A percentile compares a stretch with the other conserved stretches of the same genome.
phyloP scores from a whole-genome alignment of 2,888 invertebrate genomes.

The Seira sanloemensis region DNA sequence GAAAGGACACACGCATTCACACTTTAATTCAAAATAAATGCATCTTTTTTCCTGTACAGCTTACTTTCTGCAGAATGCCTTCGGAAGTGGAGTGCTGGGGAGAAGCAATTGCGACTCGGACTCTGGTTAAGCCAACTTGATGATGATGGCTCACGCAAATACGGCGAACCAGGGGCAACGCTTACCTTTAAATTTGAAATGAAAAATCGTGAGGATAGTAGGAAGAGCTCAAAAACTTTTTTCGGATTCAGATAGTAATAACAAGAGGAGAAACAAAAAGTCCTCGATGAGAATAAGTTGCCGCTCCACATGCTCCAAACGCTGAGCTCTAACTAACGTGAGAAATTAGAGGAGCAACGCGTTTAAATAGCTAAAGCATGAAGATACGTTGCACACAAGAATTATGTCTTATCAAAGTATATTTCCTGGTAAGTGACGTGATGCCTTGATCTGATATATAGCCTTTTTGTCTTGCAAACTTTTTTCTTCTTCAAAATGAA shows the following conservation, averaged over 20 bases:
- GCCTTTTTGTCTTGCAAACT: too few species aligned
- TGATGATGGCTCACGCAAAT: constrained; percentile 72
- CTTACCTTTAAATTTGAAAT: constrained; percentile 53
- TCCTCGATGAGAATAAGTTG: too few species aligned
- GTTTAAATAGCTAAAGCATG: constrained; percentile 28
- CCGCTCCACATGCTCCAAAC: constrained; percentile 25
- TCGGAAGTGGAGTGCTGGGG: constrained; percentile 69
- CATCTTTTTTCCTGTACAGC: constrained; percentile 13
- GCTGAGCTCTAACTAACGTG: constrained; percentile 35
- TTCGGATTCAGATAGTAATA: too few species aligned
- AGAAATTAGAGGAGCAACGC: constrained; percentile 6
- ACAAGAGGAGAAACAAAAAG: too few species aligned
- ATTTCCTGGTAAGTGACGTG: too few species aligned
- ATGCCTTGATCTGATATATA: too few species aligned
- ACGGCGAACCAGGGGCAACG: constrained; percentile 71
- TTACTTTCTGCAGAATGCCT: constrained; percentile 73
- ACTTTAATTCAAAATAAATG: too few species aligned
- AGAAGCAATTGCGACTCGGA: constrained; percentile 71
- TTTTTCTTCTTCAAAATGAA: too few species aligned
- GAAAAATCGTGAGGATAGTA: too few species aligned
- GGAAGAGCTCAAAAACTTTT: not conserved
- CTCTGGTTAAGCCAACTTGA: constrained; percentile 72
- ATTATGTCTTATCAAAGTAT: too few species aligned
- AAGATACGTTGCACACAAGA: too few species aligned
- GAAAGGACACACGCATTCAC: not conserved